Conservation (phyloP, 1,140 invertebrate species). For the Maconellicoccus hirsutus region DNA sequence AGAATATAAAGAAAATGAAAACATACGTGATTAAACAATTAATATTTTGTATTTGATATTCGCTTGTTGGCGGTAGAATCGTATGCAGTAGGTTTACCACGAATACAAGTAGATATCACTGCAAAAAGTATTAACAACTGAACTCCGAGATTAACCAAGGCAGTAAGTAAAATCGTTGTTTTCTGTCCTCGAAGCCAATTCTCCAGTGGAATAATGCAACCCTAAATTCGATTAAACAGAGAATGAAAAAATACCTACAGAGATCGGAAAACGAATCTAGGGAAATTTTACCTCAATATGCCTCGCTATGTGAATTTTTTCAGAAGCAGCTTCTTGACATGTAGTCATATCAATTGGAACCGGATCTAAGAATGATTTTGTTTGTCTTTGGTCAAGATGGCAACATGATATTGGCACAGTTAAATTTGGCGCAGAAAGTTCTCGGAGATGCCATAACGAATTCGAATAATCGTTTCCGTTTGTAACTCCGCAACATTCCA, state of each 20-base stretch:
- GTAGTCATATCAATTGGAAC: conserved; percentile 52
- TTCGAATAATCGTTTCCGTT: conserved; percentile 67
- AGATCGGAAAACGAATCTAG: conserved; percentile 11
- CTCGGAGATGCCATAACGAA: conserved; percentile 64
- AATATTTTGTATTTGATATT: neutral
- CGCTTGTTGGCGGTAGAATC: neutral
- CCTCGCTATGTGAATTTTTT: conserved; percentile 46
- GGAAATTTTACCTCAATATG: conserved; percentile 42
- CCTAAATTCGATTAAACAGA: conserved; percentile 36
- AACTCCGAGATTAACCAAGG: conserved; percentile 50
- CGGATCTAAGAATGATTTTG: conserved; percentile 59
- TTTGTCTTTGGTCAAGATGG: conserved; percentile 38
- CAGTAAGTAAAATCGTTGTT: conserved; percentile 51
- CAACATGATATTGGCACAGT: conserved; percentile 69
- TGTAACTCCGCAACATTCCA: conserved; percentile 71
- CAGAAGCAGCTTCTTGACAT: conserved; percentile 54
- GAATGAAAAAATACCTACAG: neutral
- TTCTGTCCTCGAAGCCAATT: conserved; percentile 66
- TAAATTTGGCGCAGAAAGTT: conserved; percentile 53
- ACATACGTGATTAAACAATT: neutral
- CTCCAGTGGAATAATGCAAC: conserved; percentile 56
- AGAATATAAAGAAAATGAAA: too few species aligned
- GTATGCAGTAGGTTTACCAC: neutral
- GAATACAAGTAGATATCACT: conserved; percentile 53
- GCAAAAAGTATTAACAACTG: conserved; percentile 55